Conservation (phyloP, 2,797 vertebrate species). For the Erethizon dorsatum region DNA sequence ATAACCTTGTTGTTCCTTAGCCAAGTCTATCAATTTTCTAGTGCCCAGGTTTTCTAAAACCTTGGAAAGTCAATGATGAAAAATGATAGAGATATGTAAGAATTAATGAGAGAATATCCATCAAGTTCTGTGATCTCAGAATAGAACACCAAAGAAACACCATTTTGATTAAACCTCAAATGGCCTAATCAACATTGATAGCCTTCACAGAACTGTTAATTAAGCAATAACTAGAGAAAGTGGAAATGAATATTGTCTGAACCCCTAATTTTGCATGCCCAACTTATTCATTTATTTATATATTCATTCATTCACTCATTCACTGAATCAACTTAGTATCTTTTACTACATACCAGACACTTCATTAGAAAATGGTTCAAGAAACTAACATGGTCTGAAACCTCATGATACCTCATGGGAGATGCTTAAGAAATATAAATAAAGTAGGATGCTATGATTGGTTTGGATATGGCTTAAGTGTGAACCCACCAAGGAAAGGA, state of each 20-base stretch:
- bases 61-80: neutral
- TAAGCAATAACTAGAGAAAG: neutral
- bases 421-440: slow-evolving; percentile 24
- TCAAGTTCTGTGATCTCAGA: neutral
- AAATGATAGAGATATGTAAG: slow-evolving; percentile 19
- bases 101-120: slow-evolving; percentile 46
- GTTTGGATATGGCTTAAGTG: neutral
- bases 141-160: slow-evolving; percentile 9
- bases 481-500: neutral
- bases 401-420: neutral
- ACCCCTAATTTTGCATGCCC: neutral
- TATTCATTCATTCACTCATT: neutral
- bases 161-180: slow-evolving; percentile 49
- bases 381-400: neutral
- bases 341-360: neutral
- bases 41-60: slow-evolving; percentile 31
- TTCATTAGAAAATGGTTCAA: neutral
- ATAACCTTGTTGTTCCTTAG: neutral
- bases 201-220: slow-evolving; percentile 4
- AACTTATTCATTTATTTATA: neutral
- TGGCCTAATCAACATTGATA: neutral
- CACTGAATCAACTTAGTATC: slow-evolving; percentile 25
- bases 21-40: slow-evolving; percentile 48
- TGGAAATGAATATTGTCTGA: neutral
- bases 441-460: neutral